Evolutionary conservation across 2,797 vertebrate species (phyloP), one percentile per base, ranked within the genome.

Genomic region (Alectoris magna): DNA sequence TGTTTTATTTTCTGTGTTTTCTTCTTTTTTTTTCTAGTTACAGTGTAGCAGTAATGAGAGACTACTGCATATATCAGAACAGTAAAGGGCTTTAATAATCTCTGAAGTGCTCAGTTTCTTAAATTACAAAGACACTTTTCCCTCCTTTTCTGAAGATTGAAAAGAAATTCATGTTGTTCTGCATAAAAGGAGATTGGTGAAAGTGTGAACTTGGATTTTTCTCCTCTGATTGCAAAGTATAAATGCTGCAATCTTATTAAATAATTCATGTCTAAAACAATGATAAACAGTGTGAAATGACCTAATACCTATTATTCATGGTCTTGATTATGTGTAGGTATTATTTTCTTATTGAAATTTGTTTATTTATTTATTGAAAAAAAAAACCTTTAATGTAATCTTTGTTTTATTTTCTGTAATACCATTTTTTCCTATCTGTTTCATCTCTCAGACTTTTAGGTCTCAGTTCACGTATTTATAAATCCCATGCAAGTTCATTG

Each of bases 101-200:
- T 85, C 80, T 91, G 77, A 62, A 85, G 83, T 46, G 58, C 9
- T 41, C 72, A 58, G 38, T 46, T 93, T 89, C 78, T 92, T 51
- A 71, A 59, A 17, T 90, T 93, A 78, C 41, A 67, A 84, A 91
- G 93, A 84, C 17, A 3, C 8, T n/a, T 83, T 67, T 22, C 11
- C 1, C n/a, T 22, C 11, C 12, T 17, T 80, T 91, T 77, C 58
- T 77, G 75, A 89, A 83, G 75, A 91, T 93, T 76, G 89, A 91
- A 92, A 93, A 83, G 21, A 77, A 77, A 83, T 87, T 77, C 5
- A 14, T 74, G 23, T 76, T 91, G 6, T 38, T 56, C 46, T 26
- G 71, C 46, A 76, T 91, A 62, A 94, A 88, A 94, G 75, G 69
- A 66, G 26, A 53, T 1, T 74, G 22, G 26, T 67, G 53, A 76